These are phyloP conservation scores for Petrocephalus zakoni DNA, from an alignment of 2,113 vertebrate species.

Conservation along the genomic window DNA sequence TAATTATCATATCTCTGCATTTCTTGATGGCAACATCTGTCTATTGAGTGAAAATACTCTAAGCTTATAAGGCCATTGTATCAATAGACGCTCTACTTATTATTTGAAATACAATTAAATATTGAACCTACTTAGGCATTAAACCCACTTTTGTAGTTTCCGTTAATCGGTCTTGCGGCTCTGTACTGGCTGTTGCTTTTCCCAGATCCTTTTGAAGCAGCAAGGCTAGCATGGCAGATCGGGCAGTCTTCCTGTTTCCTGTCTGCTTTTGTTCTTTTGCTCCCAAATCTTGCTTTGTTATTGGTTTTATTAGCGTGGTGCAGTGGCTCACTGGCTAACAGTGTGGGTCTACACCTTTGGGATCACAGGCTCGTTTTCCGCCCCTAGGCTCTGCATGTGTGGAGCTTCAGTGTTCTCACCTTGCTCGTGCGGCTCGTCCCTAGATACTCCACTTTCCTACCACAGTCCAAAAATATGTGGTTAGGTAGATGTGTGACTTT, in stretches of 20 bases:
- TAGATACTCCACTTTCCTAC: neutral
- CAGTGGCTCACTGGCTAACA: neutral
- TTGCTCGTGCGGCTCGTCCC: neutral
- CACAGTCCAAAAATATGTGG: neutral
- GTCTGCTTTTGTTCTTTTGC: neutral
- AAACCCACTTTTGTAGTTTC: neutral
- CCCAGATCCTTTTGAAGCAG: neutral
- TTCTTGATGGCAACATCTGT: neutral
- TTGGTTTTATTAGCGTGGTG: neutral
- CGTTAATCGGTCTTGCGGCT: neutral
- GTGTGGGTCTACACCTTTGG: neutral
- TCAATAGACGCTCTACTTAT: neutral
- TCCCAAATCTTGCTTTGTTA: neutral
- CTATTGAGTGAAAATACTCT: neutral
- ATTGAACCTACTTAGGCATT: neutral
- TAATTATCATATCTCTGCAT: neutral
- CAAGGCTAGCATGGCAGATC: neutral
- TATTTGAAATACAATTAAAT: neutral
- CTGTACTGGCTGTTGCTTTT: neutral
- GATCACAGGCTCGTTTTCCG: neutral
- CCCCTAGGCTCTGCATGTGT: neutral
- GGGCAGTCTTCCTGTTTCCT: neutral
- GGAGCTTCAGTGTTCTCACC: neutral
- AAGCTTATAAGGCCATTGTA: neutral
- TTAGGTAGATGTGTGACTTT: neutral